phyloP scores from a whole-genome alignment of 2,113 vertebrate genomes.

The Phalacrocorax aristotelis region DNA sequence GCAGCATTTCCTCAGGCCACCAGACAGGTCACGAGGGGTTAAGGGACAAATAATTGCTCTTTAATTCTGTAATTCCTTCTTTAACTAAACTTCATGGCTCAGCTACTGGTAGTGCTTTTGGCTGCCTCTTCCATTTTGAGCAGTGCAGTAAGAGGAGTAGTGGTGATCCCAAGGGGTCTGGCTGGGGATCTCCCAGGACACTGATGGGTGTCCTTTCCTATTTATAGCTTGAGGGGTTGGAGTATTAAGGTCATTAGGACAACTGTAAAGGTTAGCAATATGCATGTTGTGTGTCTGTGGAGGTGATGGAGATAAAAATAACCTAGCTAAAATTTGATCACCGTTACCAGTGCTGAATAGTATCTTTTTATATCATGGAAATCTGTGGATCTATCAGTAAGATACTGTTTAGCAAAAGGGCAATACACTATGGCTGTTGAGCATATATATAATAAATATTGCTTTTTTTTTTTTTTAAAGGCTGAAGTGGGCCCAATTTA shows the following conservation, averaged over 20 bases:
- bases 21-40: constrained; percentile 70
- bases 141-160: background rate
- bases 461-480: background rate
- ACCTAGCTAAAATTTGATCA: background rate
- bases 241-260: background rate
- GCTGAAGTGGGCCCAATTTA: background rate
- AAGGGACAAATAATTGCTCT: constrained; percentile 75
- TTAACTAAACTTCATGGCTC: constrained; percentile 69
- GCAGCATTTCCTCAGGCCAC: constrained; percentile 78
- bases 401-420: background rate
- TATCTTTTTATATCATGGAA: background rate
- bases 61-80: constrained; percentile 76
- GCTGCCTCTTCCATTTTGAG: constrained; percentile 3
- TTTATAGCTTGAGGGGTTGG: background rate
- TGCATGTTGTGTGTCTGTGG: background rate
- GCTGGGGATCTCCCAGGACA: background rate
- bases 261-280: background rate
- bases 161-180: background rate
- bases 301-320: background rate
- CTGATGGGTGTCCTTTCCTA: background rate
- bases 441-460: background rate
- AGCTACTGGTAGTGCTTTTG: constrained; percentile 16
- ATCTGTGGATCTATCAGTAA: background rate
- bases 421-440: fast-evolving
- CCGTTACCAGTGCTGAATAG: background rate